These are phyloP conservation scores for Kryphioiulus occultus DNA, from an alignment of 2,888 invertebrate genomes.

Conservation along the genomic window DNA sequence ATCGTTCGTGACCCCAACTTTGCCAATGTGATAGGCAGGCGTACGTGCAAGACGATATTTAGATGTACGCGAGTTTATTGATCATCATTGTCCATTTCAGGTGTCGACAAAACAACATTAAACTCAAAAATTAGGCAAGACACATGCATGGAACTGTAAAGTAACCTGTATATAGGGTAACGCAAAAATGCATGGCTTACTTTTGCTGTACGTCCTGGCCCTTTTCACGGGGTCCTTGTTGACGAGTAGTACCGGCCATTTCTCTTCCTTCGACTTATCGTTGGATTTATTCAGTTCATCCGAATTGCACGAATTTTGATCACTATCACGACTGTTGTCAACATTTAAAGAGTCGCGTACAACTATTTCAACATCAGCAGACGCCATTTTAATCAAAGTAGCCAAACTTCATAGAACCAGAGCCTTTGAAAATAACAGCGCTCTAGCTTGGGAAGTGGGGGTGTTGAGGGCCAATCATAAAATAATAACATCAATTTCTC, in stretches of 20 bases:
- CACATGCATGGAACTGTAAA: no score
- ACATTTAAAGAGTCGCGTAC: background rate
- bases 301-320: background rate
- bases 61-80: no score
- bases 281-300: background rate
- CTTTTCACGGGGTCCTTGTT: background rate
- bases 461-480: background rate
- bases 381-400: slow-evolving; percentile 25
- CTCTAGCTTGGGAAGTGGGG: background rate
- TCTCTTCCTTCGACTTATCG: slow-evolving; percentile 39
- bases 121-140: no score
- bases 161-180: no score
- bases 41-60: no score
- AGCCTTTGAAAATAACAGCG: background rate
- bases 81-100: no score
- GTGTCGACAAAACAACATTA: no score
- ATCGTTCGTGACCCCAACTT: no score
- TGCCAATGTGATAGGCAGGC: no score
- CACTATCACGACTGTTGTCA: background rate
- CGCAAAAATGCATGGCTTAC: no score
- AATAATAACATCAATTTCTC: background rate
- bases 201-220: background rate
- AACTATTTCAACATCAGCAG: background rate
- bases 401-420: background rate
- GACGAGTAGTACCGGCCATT: slow-evolving; percentile 35